Conservation (phyloP, 1,140 invertebrate genomes). For the Papilio polyxenes region DNA sequence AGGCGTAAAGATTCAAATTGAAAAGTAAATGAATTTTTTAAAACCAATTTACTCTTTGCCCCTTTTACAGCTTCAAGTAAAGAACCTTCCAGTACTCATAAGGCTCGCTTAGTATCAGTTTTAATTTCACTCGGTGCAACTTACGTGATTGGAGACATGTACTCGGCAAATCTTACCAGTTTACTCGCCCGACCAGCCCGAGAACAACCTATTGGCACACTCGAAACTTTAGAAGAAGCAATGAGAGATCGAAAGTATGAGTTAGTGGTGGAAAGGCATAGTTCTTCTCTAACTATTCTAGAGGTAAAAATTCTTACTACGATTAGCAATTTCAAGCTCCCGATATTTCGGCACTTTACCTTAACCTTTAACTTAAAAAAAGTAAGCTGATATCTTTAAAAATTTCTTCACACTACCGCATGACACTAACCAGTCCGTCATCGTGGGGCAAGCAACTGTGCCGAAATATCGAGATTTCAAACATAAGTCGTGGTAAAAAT, state of each 20-base stretch:
- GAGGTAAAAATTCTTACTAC: constrained; percentile 73
- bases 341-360: too few relatives aligned
- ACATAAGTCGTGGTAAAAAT: too few relatives aligned
- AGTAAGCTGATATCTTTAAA: too few relatives aligned
- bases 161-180: constrained; percentile 87
- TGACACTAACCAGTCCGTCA: too few relatives aligned
- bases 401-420: too few relatives aligned
- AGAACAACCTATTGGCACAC: constrained; percentile 83
- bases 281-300: constrained; percentile 84
- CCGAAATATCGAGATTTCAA: too few relatives aligned
- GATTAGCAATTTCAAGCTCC: too few relatives aligned
- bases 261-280: constrained; percentile 85
- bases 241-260: constrained; percentile 83
- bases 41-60: background rate
- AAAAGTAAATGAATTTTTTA: too few relatives aligned
- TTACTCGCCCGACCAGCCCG: constrained; percentile 84
- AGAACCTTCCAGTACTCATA: constrained; percentile 81
- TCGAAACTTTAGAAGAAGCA: constrained; percentile 82
- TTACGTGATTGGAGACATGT: constrained; percentile 87
- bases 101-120: constrained; percentile 83
- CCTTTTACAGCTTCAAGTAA: constrained; percentile 73
- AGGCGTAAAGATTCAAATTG: too few relatives aligned
- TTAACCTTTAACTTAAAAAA: too few relatives aligned
- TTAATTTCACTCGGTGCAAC: constrained; percentile 85
- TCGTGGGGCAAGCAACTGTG: too few relatives aligned